These are phyloP conservation scores for Archocentrus centrarchus DNA, from an alignment of 2,113 vertebrate genomes.

Conservation along the genomic window DNA sequence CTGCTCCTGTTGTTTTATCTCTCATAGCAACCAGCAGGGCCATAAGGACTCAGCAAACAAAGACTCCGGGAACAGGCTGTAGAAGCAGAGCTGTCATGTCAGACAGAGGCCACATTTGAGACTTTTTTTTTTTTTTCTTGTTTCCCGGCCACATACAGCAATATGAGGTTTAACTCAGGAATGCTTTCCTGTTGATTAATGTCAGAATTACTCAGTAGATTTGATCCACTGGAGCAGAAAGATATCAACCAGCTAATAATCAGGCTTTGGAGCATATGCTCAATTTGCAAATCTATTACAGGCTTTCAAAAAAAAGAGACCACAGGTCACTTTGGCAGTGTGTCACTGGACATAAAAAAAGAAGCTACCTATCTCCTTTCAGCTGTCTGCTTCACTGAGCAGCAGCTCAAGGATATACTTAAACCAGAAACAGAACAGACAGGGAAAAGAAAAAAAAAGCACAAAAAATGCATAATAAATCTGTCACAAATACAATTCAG, in stretches of 20 bases:
- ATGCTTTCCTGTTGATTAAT: not conserved
- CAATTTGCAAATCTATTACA: conserved; percentile 22
- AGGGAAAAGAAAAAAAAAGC: not conserved
- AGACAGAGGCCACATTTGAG: conserved; percentile 47
- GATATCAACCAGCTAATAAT: conserved; percentile 10
- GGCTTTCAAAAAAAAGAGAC: conserved; percentile 13
- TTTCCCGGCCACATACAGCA: not conserved
- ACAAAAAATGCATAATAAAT: not conserved
- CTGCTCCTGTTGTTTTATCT: conserved; percentile 72
- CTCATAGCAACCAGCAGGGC: conserved; percentile 70
- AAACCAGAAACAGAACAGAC: not conserved
- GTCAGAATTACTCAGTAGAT: conserved; percentile 5
- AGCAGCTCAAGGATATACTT: not conserved
- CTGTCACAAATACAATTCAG: conserved; percentile 4
- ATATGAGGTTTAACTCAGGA: conserved; percentile 17
- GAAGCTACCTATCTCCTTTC: conserved; percentile 8
- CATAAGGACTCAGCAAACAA: conserved; percentile 70
- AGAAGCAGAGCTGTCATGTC: conserved; percentile 43
- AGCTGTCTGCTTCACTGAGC: not conserved
- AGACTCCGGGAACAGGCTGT: conserved; percentile 47
- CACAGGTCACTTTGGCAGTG: not conserved
- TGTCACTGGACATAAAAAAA: not conserved
- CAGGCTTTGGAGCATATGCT: not conserved
- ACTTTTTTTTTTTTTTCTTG: not conserved
- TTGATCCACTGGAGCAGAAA: not conserved